phyloP scores from a whole-genome alignment of 1,140 invertebrate species.

The Bombus affinis region DNA sequence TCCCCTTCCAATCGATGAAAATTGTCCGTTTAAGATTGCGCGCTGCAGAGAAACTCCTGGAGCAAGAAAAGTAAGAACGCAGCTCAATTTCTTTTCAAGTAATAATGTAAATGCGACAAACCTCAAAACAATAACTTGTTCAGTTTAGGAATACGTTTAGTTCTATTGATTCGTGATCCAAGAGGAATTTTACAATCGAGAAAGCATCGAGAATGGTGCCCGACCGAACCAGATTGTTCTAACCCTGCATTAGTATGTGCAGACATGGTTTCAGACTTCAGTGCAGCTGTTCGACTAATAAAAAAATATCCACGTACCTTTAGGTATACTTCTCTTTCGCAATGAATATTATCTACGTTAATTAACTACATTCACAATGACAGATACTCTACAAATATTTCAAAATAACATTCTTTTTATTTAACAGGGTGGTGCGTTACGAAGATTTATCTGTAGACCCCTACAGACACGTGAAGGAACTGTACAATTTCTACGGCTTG shows the following conservation, averaged over 20 bases:
- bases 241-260: constrained; percentile 89
- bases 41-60: constrained; percentile 87
- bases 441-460: constrained; percentile 92
- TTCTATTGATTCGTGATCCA: constrained; percentile 92
- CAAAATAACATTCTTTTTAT: constrained; percentile 16
- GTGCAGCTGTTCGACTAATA: constrained; percentile 87
- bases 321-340: constrained; percentile 81
- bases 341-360: not conserved
- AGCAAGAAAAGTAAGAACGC: constrained; percentile 87
- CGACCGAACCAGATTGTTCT: constrained; percentile 90
- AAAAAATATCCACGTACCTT: constrained; percentile 88
- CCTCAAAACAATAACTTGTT: constrained; percentile 38
- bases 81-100: constrained; percentile 5
- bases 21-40: constrained; percentile 89
- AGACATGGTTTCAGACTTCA: constrained; percentile 92
- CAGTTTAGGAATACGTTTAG: constrained; percentile 89
- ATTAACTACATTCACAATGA: too few species aligned
- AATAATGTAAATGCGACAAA: not conserved
- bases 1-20: constrained; percentile 95
- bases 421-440: constrained; percentile 88
- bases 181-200: constrained; percentile 93
- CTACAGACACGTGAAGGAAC: constrained; percentile 86
- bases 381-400: not conserved
- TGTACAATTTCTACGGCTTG: constrained; percentile 90
- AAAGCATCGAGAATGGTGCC: constrained; percentile 92